phyloP scores from a whole-genome alignment of 2,888 invertebrate species.

The Athrips mouffetella region DNA sequence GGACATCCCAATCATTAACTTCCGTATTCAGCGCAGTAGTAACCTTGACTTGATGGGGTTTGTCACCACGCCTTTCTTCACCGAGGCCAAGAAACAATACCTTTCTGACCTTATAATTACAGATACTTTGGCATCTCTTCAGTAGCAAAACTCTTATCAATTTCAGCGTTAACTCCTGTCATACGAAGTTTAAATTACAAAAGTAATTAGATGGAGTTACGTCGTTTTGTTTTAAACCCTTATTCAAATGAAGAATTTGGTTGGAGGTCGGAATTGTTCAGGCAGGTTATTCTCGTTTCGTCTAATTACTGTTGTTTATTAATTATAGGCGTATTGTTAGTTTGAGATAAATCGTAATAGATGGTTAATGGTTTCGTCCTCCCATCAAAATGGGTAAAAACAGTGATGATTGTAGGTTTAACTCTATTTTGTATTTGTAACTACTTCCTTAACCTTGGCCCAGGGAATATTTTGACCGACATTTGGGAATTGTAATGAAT shows the following conservation, averaged over 20 bases:
- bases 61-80: conserved; percentile 68
- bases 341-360: not conserved
- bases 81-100: conserved; percentile 66
- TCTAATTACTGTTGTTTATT: conserved; percentile 9
- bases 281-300: conserved; percentile 12
- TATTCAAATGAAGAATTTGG: conserved; percentile 75
- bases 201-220: conserved; percentile 4
- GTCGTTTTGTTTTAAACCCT: conserved; percentile 8
- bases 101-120: conserved; percentile 50
- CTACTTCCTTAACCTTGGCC: conserved; percentile 1
- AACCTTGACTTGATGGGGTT: conserved; percentile 64
- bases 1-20: conserved; percentile 25
- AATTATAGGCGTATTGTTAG: not conserved
- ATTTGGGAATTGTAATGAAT: no score
- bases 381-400: not conserved
- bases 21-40: conserved; percentile 41
- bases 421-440: conserved; percentile 4
- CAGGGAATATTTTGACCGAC: no score
- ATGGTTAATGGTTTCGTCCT: not conserved
- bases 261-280: conserved; percentile 69
- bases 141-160: conserved; percentile 23
- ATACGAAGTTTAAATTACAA: conserved; percentile 19
- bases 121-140: conserved; percentile 49
- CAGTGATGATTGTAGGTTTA: conserved; percentile 3
- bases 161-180: conserved; percentile 16